Base-by-base conservation (phyloP, 2,888 invertebrate genomes). In the Yponomeuta evonymella region DNA sequence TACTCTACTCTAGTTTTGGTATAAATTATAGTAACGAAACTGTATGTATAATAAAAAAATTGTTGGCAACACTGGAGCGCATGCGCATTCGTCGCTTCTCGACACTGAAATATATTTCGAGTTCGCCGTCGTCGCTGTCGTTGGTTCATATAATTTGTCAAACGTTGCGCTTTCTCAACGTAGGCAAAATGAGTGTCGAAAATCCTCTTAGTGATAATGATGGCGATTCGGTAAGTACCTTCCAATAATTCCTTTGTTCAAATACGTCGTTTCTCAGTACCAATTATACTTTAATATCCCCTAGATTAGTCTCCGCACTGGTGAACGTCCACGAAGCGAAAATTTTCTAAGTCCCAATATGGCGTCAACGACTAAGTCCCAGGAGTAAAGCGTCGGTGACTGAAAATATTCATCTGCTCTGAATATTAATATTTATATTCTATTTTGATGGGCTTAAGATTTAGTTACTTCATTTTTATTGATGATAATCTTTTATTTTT, bases 301-400 rank as follows among this genome's bases (percentile, higher is more conserved):
- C n/a, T 67, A 12, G 3, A 6, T 83, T 79, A 29, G 48, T 68
- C 68, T 33, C 68, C 48, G 48, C 91, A 89, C 93, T 94, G 87
- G 90, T 94, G 93, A 80, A 87, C 84, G 82, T 74, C 78, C 83
- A 83, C 84, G 84, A 86, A 86, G 84, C 92, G 89, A 90, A 92
- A 91, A 84, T 92, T 93, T 93, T 92, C 92, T 92, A 96, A 96
- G 96, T 96, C 95, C 95, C 95, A 96, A 96, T 95, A 96, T 96
- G 96, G 96, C 96, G 96, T 95, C 96, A 94, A 94, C 93, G 93
- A 93, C 93, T 93, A 94, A 95, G 94, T 94, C 94, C 94, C 93
- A 89, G 87, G 78, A 81, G 78, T 80, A 88, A 92, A 88, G 91
- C 89, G 88, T 91, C 87, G 81, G 79, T 58, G 62, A 63, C 83